phyloP scores from a whole-genome alignment of 2,113 vertebrate species.

The Ceyx margarethae region DNA sequence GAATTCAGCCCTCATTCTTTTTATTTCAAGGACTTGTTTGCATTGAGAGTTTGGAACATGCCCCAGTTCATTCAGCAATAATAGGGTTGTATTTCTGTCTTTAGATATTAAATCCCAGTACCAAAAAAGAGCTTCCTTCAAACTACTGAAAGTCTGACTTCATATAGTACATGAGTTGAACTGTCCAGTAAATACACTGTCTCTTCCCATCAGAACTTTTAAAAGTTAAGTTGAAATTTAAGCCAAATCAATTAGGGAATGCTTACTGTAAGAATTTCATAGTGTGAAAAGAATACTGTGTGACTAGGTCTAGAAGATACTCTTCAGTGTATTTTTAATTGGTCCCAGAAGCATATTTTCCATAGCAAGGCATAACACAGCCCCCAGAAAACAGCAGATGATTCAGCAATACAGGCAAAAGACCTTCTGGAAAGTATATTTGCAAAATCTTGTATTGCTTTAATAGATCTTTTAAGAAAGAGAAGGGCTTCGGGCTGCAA shows the following conservation, averaged over 20 bases:
- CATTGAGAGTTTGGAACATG: neutral
- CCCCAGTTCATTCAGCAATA: neutral
- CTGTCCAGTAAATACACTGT: neutral
- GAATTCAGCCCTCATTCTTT: neutral
- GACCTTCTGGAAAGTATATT: neutral
- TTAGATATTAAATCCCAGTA: neutral
- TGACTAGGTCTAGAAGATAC: neutral
- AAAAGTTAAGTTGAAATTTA: neutral
- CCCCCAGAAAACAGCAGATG: neutral
- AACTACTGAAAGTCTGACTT: neutral
- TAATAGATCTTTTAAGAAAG: neutral
- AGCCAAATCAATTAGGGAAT: neutral
- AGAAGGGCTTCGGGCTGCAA: neutral
- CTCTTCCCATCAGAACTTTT: neutral
- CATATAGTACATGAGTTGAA: neutral
- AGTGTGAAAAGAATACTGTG: neutral
- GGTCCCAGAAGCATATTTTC: neutral
- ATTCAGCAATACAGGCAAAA: neutral
- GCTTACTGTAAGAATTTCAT: neutral
- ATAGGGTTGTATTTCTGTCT: neutral
- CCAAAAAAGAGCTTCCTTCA: neutral
- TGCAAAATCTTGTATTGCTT: neutral
- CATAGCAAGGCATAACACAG: neutral
- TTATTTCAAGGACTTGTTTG: neutral
- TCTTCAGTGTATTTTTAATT: neutral